A percentile compares a stretch with the other conserved stretches of the same genome.
Evolutionary conservation across 2,113 vertebrate genomes (phyloP).

Genomic region (Paralichthys olivaceus): DNA sequence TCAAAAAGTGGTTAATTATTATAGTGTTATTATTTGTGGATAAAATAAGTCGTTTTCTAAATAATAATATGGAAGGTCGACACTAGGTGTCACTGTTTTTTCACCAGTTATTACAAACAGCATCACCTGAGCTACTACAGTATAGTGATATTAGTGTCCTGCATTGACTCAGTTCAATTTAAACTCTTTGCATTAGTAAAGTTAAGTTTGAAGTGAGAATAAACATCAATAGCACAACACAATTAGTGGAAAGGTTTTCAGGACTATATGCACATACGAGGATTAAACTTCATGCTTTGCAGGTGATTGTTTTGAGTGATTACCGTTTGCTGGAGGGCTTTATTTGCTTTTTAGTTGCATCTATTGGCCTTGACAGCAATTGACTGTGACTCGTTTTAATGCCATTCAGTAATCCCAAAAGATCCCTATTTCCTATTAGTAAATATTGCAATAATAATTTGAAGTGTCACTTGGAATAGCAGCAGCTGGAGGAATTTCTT

Average conservation of each 20-base stretch:
- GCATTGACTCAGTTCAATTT: background rate
- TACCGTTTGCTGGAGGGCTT: background rate
- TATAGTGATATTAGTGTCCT: background rate
- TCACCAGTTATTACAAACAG: background rate
- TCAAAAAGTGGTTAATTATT: background rate
- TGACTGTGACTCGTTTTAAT: slow-evolving; percentile 46
- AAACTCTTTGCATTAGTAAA: background rate
- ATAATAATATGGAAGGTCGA: slow-evolving; percentile 5
- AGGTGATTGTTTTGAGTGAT: background rate
- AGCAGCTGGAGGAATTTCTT: slow-evolving; percentile 21
- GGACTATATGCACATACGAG: slow-evolving; percentile 35
- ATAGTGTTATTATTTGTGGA: background rate
- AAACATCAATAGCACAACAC: background rate
- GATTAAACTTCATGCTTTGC: background rate
- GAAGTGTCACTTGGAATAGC: slow-evolving; percentile 4
- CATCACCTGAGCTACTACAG: background rate
- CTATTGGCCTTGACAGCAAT: slow-evolving; percentile 43
- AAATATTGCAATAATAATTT: slow-evolving; percentile 53
- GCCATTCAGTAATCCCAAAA: slow-evolving; percentile 15
- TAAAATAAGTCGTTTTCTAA: slow-evolving; percentile 1
- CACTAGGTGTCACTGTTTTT: slow-evolving; percentile 52
- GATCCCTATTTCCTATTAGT: slow-evolving; percentile 28
- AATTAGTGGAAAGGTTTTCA: background rate
- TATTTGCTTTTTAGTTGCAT: slow-evolving; percentile 22
- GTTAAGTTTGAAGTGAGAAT: background rate